phyloP scores from a whole-genome alignment of 2,797 vertebrate species.

The Danio jaintianensis region DNA sequence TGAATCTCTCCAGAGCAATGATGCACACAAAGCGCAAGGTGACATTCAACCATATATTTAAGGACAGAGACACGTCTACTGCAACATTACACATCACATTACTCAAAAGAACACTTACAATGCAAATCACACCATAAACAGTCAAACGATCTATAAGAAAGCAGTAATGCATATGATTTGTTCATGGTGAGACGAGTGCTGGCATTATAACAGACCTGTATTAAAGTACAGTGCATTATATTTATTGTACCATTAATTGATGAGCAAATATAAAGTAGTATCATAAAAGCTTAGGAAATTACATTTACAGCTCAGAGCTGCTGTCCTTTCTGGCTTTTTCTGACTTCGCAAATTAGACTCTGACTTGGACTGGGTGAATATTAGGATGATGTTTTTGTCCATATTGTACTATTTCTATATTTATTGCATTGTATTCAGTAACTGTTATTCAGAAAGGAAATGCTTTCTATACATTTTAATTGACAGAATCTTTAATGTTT shows the following conservation, averaged over 20 bases:
- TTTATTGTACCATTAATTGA: not conserved
- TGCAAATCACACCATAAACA: not conserved
- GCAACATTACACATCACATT: not conserved
- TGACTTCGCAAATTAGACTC: not conserved
- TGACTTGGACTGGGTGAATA: too few species aligned
- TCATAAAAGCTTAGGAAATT: not conserved
- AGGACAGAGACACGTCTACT: not conserved
- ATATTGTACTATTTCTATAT: too few species aligned
- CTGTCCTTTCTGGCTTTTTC: too few species aligned
- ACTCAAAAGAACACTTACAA: conserved; percentile 16
- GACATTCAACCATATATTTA: conserved; percentile 16
- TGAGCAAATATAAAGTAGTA: not conserved
- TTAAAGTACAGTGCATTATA: not conserved
- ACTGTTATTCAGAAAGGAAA: too few species aligned
- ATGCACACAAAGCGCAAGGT: not conserved
- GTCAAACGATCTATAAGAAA: not conserved
- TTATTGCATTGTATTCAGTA: too few species aligned
- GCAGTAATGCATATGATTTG: not conserved
- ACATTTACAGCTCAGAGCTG: not conserved
- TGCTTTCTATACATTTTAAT: too few species aligned
- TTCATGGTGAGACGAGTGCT: not conserved
- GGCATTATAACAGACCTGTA: not conserved
- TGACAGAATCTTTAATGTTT: too few species aligned
- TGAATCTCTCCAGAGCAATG: not conserved
- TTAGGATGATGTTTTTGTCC: too few species aligned